A percentile compares a stretch with the other conserved stretches of the same genome.
Evolutionary conservation across 2,113 vertebrate species (phyloP).

Genomic region (Cyanistes caeruleus): DNA sequence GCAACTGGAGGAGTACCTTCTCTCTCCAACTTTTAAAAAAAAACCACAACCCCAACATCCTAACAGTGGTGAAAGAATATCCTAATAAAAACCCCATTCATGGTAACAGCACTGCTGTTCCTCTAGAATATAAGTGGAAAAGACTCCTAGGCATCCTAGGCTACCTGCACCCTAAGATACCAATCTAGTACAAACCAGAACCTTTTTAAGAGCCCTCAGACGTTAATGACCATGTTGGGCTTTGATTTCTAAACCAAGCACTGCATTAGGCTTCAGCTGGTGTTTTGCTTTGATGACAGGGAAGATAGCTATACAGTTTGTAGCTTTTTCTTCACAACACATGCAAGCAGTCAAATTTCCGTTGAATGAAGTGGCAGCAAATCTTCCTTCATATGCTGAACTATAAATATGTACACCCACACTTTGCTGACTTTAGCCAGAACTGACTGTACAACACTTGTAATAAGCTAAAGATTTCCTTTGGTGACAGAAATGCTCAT

Average conservation of each 20-base stretch:
- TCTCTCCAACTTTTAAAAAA: neutral
- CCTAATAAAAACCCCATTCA: neutral
- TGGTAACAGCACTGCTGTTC: neutral
- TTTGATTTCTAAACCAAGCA: neutral
- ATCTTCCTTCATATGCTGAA: neutral
- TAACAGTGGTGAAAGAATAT: neutral
- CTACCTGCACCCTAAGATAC: neutral
- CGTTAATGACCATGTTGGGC: neutral
- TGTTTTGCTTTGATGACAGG: neutral
- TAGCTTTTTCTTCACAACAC: neutral
- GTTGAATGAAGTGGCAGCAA: neutral
- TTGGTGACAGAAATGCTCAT: neutral
- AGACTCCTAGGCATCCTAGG: neutral
- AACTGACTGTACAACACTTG: neutral
- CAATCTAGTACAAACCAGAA: neutral
- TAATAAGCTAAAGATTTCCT: neutral
- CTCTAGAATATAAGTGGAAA: neutral
- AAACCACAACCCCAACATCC: fast-evolving
- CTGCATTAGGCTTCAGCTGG: neutral
- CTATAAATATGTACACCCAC: neutral
- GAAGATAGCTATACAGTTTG: neutral
- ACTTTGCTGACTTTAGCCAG: neutral
- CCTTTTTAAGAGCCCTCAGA: neutral
- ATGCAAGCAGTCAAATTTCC: neutral
- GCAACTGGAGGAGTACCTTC: neutral